Base-by-base conservation (phyloP, 30 jellyfish, hydroid and myxozoan species). In the Chironex yamaguchii region DNA sequence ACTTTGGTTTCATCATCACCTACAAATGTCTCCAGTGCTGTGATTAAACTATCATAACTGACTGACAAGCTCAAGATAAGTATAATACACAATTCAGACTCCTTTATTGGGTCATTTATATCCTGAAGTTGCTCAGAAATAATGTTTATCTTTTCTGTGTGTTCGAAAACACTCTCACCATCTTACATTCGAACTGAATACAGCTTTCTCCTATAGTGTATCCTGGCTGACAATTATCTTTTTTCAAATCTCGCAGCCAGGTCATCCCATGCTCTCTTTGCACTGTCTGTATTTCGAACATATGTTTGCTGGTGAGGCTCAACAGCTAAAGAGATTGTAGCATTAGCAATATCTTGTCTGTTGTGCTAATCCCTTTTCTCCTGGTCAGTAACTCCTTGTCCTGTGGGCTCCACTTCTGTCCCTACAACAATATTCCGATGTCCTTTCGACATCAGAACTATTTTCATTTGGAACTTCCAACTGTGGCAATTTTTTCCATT, bases 401-500 rank as follows among this genome's bases (percentile, higher is more conserved):
- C 88, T 3, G 83, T 1, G 11, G 88, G 88, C 62, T 51, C 88
- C 34, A 53, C 62, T 50, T 76, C 83, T 76, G 51, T 78, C 17
- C 88, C 81, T n/a, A 63, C 2, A 9, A 76, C 83, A 21, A 52
- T 76, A 17, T 25, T 24, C 85, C 85, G 53, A 13, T 49, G 64
- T 31, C 53, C 88, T 52, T 76, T 76, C 21, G 51, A 76, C 64
- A 25, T 78, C 12, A 76, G 88, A 2, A 76, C 81, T 62, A 52
- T 76, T 25, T 76, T 76, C 87, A 73, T 73, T 73, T 35, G 48
- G 23, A 73, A 48, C 87, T 73, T 73, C 87, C 49, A 73, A 23
- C 26, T 3, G 30, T 66, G 26, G 4, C 26, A 66, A 6, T 66
- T 66, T 12, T 4, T 66, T 3, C 70, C 67, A 4, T 66, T 22